A percentile compares a stretch with the other conserved stretches of the same genome.
Evolutionary conservation across 2,888 invertebrate species (phyloP).

Genomic region (Rhagium mordax): DNA sequence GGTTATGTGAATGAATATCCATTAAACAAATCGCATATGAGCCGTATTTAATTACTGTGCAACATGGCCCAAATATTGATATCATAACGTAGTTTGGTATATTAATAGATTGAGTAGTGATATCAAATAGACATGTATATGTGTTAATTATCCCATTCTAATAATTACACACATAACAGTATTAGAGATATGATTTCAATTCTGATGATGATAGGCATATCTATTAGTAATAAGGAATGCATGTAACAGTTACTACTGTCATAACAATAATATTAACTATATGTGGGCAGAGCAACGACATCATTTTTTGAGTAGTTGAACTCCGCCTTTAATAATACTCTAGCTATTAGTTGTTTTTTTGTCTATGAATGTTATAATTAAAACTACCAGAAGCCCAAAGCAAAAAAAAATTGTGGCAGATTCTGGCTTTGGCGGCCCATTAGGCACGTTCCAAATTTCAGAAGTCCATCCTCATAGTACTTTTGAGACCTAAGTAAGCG

Average conservation of each 20-base stretch:
- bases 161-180: slow-evolving; percentile 38
- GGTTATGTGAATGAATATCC: background rate
- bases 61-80: background rate
- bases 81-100: slow-evolving; percentile 40
- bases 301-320: too few relatives aligned
- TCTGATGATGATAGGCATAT: slow-evolving; percentile 27
- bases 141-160: slow-evolving; percentile 46
- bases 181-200: slow-evolving; percentile 39
- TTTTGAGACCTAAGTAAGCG: too few relatives aligned
- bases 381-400: too few relatives aligned
- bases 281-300: too few relatives aligned
- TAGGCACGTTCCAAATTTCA: too few relatives aligned
- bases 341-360: too few relatives aligned
- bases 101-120: slow-evolving; percentile 48
- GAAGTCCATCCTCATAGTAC: too few relatives aligned
- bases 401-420: too few relatives aligned
- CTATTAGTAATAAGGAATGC: slow-evolving; percentile 30
- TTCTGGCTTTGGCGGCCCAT: too few relatives aligned
- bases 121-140: slow-evolving; percentile 48
- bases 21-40: too few relatives aligned
- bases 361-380: too few relatives aligned
- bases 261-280: background rate
- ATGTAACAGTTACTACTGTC: slow-evolving; percentile 15
- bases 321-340: too few relatives aligned
- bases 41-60: background rate